phyloP scores from a whole-genome alignment of 1,140 invertebrate genomes.

The Macrotrachela quadricornifera region DNA sequence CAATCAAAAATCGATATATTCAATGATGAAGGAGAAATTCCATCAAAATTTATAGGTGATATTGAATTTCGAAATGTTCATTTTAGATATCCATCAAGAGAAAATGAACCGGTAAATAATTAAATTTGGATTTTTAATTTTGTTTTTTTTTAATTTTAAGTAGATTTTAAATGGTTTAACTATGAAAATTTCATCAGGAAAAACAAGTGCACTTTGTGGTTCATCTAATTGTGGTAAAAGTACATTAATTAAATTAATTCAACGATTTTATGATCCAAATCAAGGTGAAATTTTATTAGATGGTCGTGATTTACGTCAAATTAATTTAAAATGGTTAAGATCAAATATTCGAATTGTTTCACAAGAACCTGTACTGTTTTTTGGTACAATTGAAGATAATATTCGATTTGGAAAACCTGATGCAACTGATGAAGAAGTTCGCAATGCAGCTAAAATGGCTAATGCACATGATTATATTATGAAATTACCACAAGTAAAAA shows the following conservation, averaged over 20 bases:
- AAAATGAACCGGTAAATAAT: constrained; percentile 33
- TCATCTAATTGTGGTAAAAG: constrained; percentile 44
- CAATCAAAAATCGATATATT: no score
- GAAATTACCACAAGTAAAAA: neutral
- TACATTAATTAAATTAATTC: constrained; percentile 59
- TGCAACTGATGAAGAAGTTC: constrained; percentile 41
- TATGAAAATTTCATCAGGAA: constrained; percentile 55
- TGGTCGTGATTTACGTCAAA: constrained; percentile 45
- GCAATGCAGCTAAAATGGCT: constrained; percentile 55
- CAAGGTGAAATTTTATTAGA: constrained; percentile 53
- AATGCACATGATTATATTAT: constrained; percentile 39
- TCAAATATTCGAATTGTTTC: constrained; percentile 22
- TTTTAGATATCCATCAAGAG: constrained; percentile 31
- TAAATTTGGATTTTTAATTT: constrained; percentile 14
- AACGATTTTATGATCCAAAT: constrained; percentile 68
- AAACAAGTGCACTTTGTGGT: constrained; percentile 69
- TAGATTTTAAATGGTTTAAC: constrained; percentile 55
- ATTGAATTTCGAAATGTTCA: constrained; percentile 24
- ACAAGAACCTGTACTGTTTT: constrained; percentile 67
- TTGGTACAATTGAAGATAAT: constrained; percentile 69
- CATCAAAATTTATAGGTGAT: constrained; percentile 14
- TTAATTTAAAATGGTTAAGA: constrained; percentile 65
- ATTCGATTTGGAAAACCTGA: constrained; percentile 55
- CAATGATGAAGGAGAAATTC: neutral
- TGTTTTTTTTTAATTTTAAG: constrained; percentile 22